phyloP scores from a whole-genome alignment of 2,797 vertebrate species.

The Acropternis orthonyx region DNA sequence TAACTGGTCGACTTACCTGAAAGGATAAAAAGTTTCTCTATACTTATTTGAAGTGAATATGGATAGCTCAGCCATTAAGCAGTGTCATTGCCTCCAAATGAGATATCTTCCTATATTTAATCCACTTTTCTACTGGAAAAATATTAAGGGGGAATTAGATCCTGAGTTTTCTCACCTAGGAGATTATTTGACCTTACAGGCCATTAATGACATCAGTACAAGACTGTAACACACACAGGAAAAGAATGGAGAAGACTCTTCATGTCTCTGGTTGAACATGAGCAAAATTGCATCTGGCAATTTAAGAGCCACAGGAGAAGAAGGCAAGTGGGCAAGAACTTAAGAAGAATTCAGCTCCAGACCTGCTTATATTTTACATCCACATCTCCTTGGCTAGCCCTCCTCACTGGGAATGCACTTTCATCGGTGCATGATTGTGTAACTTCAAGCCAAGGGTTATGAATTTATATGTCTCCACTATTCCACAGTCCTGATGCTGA shows the following conservation, averaged over 20 bases:
- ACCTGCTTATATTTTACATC: neutral
- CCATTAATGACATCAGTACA: neutral
- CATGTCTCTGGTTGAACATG: neutral
- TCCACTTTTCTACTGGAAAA: neutral
- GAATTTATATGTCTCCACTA: neutral
- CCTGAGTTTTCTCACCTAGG: neutral
- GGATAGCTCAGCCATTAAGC: neutral
- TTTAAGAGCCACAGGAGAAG: neutral
- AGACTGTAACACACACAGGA: neutral
- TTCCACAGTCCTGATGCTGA: accelerated
- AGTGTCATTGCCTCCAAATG: neutral
- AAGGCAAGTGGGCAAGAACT: neutral
- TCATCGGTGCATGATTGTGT: neutral
- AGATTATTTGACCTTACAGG: neutral
- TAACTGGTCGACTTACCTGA: accelerated
- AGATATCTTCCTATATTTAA: neutral
- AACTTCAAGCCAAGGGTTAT: neutral
- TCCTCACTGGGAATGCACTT: neutral
- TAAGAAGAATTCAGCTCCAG: neutral
- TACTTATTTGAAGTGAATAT: neutral
- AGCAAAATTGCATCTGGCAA: neutral
- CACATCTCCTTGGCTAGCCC: neutral
- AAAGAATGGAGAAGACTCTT: neutral
- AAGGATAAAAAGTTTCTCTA: neutral
- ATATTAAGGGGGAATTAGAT: neutral